Conservation (phyloP, 2,113 vertebrate species). For the Capra hircus region DNA sequence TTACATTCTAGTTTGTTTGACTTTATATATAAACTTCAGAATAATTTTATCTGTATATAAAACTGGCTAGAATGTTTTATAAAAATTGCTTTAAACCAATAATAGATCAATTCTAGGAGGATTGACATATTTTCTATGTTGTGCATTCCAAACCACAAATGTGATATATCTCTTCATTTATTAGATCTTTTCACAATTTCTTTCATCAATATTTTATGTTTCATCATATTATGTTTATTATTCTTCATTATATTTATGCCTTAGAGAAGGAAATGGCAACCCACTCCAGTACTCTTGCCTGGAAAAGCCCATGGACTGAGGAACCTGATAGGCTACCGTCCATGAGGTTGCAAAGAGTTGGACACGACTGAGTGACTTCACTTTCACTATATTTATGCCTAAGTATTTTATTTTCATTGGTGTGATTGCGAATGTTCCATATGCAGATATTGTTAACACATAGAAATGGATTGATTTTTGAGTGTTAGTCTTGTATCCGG, state of each 20-base stretch:
- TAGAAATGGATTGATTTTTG: neutral
- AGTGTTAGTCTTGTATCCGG: neutral
- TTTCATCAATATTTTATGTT: neutral
- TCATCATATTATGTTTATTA: neutral
- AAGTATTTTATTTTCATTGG: neutral
- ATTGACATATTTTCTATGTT: neutral
- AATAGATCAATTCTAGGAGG: neutral
- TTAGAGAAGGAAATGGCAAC: neutral
- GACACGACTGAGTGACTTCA: too few species aligned
- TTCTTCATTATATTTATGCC: neutral
- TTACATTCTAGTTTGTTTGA: neutral
- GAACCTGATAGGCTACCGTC: too few species aligned
- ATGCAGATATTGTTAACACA: neutral
- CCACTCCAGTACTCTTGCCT: too few species aligned
- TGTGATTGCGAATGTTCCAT: neutral
- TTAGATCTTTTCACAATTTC: neutral
- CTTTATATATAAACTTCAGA: neutral
- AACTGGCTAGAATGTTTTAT: neutral
- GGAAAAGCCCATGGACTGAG: too few species aligned
- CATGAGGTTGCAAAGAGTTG: too few species aligned
- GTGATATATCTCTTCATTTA: neutral
- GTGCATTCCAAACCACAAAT: neutral
- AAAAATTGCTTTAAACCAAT: neutral
- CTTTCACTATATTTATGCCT: neutral
- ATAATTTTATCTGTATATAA: neutral